Evolutionary conservation across 2,888 invertebrate genomes (phyloP).

Genomic region (Onthophagus sagittarius): DNA sequence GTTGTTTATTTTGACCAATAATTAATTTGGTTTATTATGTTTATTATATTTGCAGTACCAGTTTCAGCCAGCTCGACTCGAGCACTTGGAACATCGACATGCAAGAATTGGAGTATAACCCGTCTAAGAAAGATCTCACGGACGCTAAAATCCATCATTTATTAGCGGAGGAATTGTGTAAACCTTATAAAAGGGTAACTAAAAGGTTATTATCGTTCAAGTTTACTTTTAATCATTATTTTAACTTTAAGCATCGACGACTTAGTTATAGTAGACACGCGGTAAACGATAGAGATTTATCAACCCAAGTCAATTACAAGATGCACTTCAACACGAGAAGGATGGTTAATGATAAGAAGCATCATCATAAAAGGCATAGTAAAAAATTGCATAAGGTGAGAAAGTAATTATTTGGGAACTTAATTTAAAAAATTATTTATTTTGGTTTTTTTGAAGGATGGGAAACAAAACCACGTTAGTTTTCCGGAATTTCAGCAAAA

Average conservation of each 20-base stretch:
- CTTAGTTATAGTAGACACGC: constrained; percentile 89
- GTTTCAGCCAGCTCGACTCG: constrained; percentile 79
- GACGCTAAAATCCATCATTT: constrained; percentile 94
- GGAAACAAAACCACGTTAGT: constrained; percentile 83
- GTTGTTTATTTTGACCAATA: neutral
- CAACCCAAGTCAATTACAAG: constrained; percentile 82
- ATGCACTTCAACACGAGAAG: constrained; percentile 88
- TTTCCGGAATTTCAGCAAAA: constrained; percentile 89
- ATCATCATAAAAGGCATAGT: constrained; percentile 70
- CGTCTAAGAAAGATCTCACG: constrained; percentile 86
- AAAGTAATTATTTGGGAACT: constrained; percentile 20
- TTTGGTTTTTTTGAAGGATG: constrained; percentile 57
- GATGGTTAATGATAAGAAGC: constrained; percentile 81
- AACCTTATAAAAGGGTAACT: constrained; percentile 81
- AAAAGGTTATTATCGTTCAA: neutral
- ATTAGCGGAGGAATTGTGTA: constrained; percentile 81
- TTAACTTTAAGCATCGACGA: constrained; percentile 70
- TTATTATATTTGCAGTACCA: constrained; percentile 58
- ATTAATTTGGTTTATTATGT: neutral
- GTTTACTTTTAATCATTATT: neutral
- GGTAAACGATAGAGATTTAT: constrained; percentile 82
- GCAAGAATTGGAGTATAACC: constrained; percentile 90
- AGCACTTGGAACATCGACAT: constrained; percentile 90
- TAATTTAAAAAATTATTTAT: neutral
- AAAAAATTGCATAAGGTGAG: constrained; percentile 77